Conservation (phyloP, 2,113 vertebrate genomes). For the Platysternon megacephalum region DNA sequence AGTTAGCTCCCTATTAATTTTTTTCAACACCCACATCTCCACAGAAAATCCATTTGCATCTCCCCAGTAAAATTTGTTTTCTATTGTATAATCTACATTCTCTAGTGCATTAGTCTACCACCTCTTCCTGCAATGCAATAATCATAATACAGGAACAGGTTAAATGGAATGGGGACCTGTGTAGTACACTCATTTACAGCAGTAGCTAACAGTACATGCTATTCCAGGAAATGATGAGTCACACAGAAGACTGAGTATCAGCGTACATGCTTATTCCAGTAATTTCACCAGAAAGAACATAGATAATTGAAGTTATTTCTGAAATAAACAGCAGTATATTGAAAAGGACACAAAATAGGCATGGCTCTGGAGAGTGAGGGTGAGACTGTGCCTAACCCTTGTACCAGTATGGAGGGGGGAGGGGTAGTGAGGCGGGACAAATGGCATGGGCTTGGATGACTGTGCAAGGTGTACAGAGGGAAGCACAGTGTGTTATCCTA, state of each 20-base stretch:
- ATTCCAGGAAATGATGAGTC: background rate
- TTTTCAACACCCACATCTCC: background rate
- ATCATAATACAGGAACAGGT: background rate
- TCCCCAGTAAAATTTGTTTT: background rate
- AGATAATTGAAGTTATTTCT: background rate
- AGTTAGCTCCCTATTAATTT: background rate
- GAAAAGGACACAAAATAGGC: accelerated
- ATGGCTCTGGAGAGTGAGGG: background rate
- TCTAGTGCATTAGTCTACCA: background rate
- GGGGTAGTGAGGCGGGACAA: background rate
- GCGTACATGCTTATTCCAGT: background rate
- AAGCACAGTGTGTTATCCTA: background rate
- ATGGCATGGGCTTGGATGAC: background rate
- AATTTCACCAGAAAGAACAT: background rate
- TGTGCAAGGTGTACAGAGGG: background rate
- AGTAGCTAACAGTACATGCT: background rate
- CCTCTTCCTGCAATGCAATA: background rate
- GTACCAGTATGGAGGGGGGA: background rate
- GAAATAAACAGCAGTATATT: background rate
- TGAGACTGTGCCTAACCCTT: background rate
- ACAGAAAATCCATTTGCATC: background rate
- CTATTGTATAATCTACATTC: background rate
- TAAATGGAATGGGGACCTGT: background rate
- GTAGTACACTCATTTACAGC: background rate
- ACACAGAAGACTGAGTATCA: background rate